Conservation (phyloP, 2,797 vertebrate species). For the Ptychobarbus kaznakovi region DNA sequence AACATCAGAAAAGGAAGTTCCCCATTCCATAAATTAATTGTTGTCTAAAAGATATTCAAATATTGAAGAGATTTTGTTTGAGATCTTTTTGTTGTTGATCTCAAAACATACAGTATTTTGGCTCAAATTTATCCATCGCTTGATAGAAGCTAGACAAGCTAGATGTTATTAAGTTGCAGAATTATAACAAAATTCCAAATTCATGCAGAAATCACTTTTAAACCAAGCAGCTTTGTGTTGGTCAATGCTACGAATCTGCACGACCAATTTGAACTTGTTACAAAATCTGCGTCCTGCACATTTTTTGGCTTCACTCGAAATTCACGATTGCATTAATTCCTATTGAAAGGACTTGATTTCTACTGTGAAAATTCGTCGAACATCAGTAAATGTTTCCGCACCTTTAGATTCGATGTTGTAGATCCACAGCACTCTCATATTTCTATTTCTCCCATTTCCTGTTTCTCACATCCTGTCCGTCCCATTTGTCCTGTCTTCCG, state of each 20-base stretch:
- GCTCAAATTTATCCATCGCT: not conserved
- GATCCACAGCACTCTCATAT: slow-evolving; percentile 55
- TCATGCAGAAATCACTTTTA: not conserved
- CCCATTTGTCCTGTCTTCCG: not conserved
- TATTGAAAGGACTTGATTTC: not conserved
- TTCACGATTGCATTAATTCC: not conserved
- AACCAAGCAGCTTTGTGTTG: not conserved
- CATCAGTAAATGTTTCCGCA: not conserved
- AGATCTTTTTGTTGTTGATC: not conserved
- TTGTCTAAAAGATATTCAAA: not conserved
- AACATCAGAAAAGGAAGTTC: not conserved
- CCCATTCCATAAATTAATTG: not conserved
- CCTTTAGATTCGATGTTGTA: not conserved
- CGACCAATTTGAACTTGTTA: not conserved
- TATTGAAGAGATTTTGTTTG: not conserved
- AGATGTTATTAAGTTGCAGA: not conserved
- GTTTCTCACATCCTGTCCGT: not conserved
- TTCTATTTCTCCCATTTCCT: slow-evolving; percentile 44
- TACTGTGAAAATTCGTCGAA: not conserved
- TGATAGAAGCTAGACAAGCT: not conserved
- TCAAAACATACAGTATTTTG: not conserved
- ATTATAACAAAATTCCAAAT: no score
- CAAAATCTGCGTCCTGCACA: not conserved
- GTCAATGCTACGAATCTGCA: not conserved
- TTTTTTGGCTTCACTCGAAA: not conserved